These are phyloP conservation scores for Athalia rosae DNA, from an alignment of 2,888 invertebrate species.

Conservation along the genomic window DNA sequence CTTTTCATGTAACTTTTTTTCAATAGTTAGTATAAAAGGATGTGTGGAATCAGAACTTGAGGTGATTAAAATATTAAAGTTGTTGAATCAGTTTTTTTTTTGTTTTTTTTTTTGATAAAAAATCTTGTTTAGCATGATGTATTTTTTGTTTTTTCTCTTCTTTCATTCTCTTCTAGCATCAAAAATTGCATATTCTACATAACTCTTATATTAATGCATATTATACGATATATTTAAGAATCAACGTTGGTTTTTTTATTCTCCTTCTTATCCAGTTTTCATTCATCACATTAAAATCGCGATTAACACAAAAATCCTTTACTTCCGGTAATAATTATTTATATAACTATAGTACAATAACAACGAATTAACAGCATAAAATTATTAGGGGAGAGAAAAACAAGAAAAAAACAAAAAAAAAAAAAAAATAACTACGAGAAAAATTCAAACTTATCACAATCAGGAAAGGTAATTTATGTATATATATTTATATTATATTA, in stretches of 20 bases:
- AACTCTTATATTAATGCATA: constrained; percentile 1
- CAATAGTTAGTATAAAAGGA: too few species aligned
- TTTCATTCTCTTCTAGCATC: not conserved
- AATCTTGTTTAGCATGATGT: too few species aligned
- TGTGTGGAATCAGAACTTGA: too few species aligned
- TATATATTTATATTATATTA: not conserved
- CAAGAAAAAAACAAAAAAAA: too few species aligned
- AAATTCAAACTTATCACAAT: not conserved
- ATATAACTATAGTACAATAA: not conserved
- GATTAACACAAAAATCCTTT: too few species aligned
- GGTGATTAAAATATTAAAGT: too few species aligned
- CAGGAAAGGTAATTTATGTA: not conserved
- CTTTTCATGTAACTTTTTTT: too few species aligned
- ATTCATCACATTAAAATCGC: too few species aligned
- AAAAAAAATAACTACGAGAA: not conserved
- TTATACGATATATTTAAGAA: not conserved
- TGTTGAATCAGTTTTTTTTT: too few species aligned
- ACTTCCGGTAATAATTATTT: not conserved
- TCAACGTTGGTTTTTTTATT: not conserved
- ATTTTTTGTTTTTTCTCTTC: not conserved
- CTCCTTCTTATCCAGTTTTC: too few species aligned
- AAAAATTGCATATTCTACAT: not conserved
- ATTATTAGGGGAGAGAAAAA: not conserved
- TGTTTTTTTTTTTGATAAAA: too few species aligned
- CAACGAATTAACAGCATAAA: not conserved